Evolutionary conservation across 2,113 vertebrate species (phyloP), one percentile per base, ranked within the genome.

Genomic region (Aspidoscelis tigris): DNA sequence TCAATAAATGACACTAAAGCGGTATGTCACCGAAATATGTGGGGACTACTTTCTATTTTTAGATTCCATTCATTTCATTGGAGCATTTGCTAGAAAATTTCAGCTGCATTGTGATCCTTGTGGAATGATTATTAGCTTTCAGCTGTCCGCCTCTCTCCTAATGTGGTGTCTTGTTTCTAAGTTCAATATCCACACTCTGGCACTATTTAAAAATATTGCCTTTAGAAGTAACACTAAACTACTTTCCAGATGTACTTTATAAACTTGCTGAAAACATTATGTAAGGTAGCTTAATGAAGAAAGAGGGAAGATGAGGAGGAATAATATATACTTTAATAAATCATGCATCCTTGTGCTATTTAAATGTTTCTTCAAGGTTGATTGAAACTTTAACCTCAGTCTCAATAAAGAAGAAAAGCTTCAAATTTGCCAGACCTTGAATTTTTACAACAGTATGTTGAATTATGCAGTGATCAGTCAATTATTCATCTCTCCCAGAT

Each of bases 391-490:
- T 98, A 98, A 98, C 97, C 98, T 99, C 97, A 97, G 97, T 97
- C 98, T 98, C 97, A 97, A 98, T 97, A 97, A 97, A 96, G 96
- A 97, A 96, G 97, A 96, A 97, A 97, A 98, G 97, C 97, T 97
- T 97, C 97, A 98, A 98, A 98, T 97, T 97, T 98, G 97, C 97
- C 95, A 98, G 98, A 98, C 98, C 98, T 98, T 99, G 98, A 97
- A 97, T 98, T 98, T 98, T 97, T 97, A 99, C 98, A 99, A 98
- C 97, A 98, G 97, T 96, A 95, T 96, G 95, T 97, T 99, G 98
- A 99, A 99, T 99, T 99, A 99, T 99, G 98, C 98, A 99, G 97
- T 96, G 97, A 99, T 98, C 98, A 98, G 98, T 99, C 98, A 98
- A 99, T 99, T 99, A 99, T 99, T 99, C 98, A 99, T 99, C 96